Evolutionary conservation across 2,113 vertebrate genomes (phyloP).

Genomic region (Siniperca chuatsi): DNA sequence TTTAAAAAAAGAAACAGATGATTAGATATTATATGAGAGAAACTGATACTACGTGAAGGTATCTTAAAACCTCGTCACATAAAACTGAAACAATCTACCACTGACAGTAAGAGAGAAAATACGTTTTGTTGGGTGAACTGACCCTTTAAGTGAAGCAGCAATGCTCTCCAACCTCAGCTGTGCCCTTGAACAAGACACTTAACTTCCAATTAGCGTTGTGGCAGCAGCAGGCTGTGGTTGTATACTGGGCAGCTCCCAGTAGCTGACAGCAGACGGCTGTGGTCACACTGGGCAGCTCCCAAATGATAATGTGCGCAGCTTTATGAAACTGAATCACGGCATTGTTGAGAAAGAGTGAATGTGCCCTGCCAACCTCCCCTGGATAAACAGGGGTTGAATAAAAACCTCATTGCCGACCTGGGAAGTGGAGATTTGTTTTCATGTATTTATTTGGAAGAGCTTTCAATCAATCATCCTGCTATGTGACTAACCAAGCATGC

Average conservation of each 20-base stretch:
- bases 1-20: too few species aligned
- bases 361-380: background rate
- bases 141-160: background rate
- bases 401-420: conserved; percentile 34
- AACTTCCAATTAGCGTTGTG: conserved; percentile 16
- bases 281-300: conserved; percentile 28
- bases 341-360: conserved; percentile 25
- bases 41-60: too few species aligned
- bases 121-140: background rate
- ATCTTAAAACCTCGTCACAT: too few species aligned
- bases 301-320: conserved; percentile 28
- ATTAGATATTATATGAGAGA: too few species aligned
- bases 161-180: background rate
- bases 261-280: conserved; percentile 19
- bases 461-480: conserved; percentile 46
- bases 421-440: conserved; percentile 51
- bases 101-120: background rate
- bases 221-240: conserved; percentile 20
- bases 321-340: conserved; percentile 27
- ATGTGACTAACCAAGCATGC: conserved; percentile 56
- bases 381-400: conserved; percentile 42
- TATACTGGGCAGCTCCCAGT: conserved; percentile 38
- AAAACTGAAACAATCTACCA: background rate
- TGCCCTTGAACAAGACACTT: conserved; percentile 8
- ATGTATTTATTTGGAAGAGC: conserved; percentile 45